Evolutionary conservation across 2,888 invertebrate genomes (phyloP).

Genomic region (Pterostichus niger): DNA sequence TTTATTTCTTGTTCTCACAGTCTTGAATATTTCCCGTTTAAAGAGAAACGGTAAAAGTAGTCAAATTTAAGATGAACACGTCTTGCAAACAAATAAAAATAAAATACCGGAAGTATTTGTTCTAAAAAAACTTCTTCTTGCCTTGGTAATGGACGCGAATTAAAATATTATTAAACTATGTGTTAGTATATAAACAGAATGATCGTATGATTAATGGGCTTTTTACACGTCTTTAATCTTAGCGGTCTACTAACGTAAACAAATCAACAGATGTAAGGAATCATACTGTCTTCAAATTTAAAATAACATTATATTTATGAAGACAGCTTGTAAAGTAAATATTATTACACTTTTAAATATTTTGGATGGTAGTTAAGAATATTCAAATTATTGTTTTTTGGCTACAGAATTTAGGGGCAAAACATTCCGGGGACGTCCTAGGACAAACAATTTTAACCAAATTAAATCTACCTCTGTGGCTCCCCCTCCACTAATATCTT

Average conservation of each 20-base stretch:
- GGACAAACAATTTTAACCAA: too few relatives aligned
- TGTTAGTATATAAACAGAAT: neutral
- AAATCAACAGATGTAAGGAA: neutral
- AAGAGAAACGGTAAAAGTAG: neutral
- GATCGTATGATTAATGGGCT: slow-evolving; percentile 9
- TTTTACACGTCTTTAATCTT: slow-evolving; percentile 6
- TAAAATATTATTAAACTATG: neutral
- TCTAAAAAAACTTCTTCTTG: neutral
- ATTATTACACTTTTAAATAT: neutral
- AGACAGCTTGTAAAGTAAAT: neutral
- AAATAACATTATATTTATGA: neutral
- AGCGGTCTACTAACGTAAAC: slow-evolving; percentile 3
- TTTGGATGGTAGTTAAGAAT: neutral
- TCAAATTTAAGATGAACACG: neutral
- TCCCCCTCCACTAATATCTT: too few relatives aligned
- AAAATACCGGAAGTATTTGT: neutral
- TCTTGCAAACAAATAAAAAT: neutral
- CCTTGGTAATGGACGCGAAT: neutral
- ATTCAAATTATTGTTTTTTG: too few relatives aligned
- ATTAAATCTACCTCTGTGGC: too few relatives aligned
- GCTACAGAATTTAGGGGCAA: too few relatives aligned
- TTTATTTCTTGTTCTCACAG: too few relatives aligned
- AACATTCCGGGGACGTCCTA: too few relatives aligned
- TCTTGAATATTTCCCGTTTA: neutral
- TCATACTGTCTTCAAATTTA: neutral